Percentiles rank a stretch among this genome's conserved stretches.
Conservation (phyloP, 2,113 vertebrate genomes). For the Chionomys nivalis region DNA sequence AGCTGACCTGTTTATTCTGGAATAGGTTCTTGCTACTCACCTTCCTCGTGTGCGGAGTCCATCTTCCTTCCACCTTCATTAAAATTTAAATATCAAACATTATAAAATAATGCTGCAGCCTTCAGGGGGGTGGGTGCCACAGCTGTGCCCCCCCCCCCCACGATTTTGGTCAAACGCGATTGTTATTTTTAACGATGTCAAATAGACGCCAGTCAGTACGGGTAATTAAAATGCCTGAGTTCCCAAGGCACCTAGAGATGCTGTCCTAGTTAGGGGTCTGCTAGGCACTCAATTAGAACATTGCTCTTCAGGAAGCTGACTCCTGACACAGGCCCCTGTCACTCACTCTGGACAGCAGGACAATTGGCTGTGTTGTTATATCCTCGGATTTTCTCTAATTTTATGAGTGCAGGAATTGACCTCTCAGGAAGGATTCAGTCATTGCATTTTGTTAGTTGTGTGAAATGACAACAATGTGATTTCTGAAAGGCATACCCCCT, state of each 20-base stretch:
- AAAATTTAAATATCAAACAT: slow-evolving; percentile 78
- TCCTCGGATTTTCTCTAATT: neutral
- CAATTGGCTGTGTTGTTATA: neutral
- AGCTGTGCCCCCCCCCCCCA: neutral
- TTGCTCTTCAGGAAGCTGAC: slow-evolving; percentile 58
- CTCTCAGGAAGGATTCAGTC: neutral
- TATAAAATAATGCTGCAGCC: slow-evolving; percentile 67
- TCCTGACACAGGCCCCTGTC: neutral
- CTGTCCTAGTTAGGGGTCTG: slow-evolving; percentile 76
- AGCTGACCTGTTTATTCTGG: slow-evolving; percentile 40
- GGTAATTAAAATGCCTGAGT: slow-evolving; percentile 78
- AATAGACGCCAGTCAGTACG: slow-evolving; percentile 64
- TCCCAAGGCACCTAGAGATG: slow-evolving; percentile 69
- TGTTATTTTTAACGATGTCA: slow-evolving; percentile 41
- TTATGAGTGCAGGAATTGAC: neutral
- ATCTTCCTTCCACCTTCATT: slow-evolving; percentile 62
- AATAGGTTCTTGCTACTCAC: neutral
- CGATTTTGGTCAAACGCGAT: slow-evolving; percentile 72
- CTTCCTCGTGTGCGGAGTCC: neutral
- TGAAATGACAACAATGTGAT: neutral
- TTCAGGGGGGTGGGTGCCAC: slow-evolving; percentile 36
- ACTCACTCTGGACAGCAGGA: neutral
- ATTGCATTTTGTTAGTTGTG: neutral
- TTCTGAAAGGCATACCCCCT: neutral
- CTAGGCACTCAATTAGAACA: slow-evolving; percentile 74